Evolutionary conservation across 23 tunicate genomes (phyloP).

Genomic region (Oikopleura albicans): DNA sequence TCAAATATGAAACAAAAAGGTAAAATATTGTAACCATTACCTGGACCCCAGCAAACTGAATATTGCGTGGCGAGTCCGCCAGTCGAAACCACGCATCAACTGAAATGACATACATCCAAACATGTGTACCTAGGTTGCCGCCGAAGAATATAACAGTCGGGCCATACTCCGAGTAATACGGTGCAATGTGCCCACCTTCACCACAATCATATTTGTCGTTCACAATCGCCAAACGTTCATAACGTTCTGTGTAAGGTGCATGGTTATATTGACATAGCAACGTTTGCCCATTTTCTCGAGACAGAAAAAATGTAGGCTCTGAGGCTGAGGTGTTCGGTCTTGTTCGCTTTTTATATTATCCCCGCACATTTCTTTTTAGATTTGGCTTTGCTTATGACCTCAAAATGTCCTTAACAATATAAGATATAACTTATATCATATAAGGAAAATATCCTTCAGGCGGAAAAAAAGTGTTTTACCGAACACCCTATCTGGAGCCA

Average conservation of each 20-base stretch:
- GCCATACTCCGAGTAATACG: not conserved
- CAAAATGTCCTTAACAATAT: too few species aligned
- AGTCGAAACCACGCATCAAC: not conserved
- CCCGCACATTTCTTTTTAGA: too few species aligned
- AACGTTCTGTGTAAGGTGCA: not conserved
- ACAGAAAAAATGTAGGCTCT: not conserved
- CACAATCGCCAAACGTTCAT: not conserved
- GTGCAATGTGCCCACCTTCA: not conserved
- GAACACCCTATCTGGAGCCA: too few species aligned
- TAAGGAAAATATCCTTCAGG: too few species aligned
- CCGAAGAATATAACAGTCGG: not conserved
- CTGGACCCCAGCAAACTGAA: not conserved
- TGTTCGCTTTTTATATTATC: too few species aligned
- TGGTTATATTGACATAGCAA: not conserved
- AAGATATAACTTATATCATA: too few species aligned
- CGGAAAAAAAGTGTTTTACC: too few species aligned
- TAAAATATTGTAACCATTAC: not conserved
- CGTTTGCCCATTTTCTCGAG: not conserved
- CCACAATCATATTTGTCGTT: not conserved
- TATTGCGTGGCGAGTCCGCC: not conserved
- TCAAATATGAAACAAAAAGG: too few species aligned
- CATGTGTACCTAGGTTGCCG: not conserved
- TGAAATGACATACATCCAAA: not conserved
- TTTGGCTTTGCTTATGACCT: too few species aligned
- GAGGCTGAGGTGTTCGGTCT: too few species aligned